These are phyloP conservation scores for Mythimna albipuncta DNA, from an alignment of 2,888 invertebrate genomes.

Conservation along the genomic window DNA sequence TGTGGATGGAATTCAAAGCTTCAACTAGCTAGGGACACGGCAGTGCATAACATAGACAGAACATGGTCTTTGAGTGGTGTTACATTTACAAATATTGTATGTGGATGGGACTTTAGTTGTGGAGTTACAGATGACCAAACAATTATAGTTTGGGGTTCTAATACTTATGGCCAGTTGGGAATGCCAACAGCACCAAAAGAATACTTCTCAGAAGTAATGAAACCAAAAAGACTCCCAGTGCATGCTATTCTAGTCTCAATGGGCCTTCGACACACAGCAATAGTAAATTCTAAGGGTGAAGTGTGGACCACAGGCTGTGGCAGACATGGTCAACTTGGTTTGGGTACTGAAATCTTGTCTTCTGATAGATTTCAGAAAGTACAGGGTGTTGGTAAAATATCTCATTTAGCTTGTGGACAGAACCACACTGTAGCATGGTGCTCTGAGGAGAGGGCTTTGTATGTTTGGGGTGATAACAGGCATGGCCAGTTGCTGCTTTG, in stretches of 20 bases:
- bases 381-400: constrained; percentile 89
- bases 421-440: constrained; percentile 93
- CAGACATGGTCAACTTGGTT: constrained; percentile 93
- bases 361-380: constrained; percentile 89
- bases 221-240: constrained; percentile 82
- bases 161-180: constrained; percentile 94
- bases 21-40: constrained; percentile 91
- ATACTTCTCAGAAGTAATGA: constrained; percentile 80
- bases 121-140: constrained; percentile 93
- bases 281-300: constrained; percentile 91
- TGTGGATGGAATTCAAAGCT: constrained; percentile 95
- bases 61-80: constrained; percentile 90
- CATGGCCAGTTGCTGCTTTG: constrained; percentile 94
- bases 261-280: constrained; percentile 93
- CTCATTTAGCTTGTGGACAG: constrained; percentile 94
- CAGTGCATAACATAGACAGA: constrained; percentile 90
- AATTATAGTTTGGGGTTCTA: constrained; percentile 96
- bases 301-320: constrained; percentile 93
- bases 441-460: constrained; percentile 90
- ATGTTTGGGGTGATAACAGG: constrained; percentile 96
- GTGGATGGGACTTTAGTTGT: constrained; percentile 96
- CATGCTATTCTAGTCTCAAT: constrained; percentile 91
- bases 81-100: constrained; percentile 91
- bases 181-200: constrained; percentile 83
- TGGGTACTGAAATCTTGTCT: constrained; percentile 81